Conservation (phyloP, 1,140 invertebrate genomes). For the Globodera ellingtonae region DNA sequence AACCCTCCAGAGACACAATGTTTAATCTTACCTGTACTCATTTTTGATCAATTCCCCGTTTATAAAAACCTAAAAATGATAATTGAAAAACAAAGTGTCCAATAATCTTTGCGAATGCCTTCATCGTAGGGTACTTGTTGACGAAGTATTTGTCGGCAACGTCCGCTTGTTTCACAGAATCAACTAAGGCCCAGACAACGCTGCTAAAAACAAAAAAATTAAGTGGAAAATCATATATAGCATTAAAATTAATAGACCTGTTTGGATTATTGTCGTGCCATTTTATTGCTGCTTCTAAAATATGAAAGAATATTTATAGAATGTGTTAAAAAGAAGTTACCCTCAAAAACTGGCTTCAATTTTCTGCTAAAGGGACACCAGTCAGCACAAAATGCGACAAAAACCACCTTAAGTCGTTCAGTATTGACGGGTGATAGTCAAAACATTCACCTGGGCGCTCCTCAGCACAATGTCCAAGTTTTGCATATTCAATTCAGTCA, state of each 20-base stretch:
- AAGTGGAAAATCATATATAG: not conserved
- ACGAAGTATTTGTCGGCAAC: conserved; percentile 89
- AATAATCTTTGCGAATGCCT: conserved; percentile 76
- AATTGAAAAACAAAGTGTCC: conserved; percentile 78
- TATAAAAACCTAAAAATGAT: conserved; percentile 59
- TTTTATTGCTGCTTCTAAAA: conserved; percentile 81
- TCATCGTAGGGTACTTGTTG: conserved; percentile 92
- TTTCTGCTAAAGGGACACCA: conserved; percentile 84
- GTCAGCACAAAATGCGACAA: conserved; percentile 70
- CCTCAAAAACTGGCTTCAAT: conserved; percentile 89
- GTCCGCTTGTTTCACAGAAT: conserved; percentile 87
- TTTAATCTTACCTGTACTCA: conserved; percentile 56
- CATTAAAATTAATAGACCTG: no score
- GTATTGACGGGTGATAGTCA: conserved; percentile 17
- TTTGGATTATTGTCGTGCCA: conserved; percentile 77
- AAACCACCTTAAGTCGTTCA: conserved; percentile 54
- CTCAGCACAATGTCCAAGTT: conserved; percentile 38
- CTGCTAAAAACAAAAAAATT: conserved; percentile 13
- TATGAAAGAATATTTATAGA: not conserved
- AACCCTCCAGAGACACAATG: not conserved
- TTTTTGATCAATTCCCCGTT: conserved; percentile 64
- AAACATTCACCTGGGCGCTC: conserved; percentile 37
- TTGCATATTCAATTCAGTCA: conserved; percentile 37
- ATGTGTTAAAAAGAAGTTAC: not conserved
- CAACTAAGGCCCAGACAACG: conserved; percentile 79